Evolutionary conservation across 2,113 vertebrate genomes (phyloP).

Genomic region (Lepus europaeus): DNA sequence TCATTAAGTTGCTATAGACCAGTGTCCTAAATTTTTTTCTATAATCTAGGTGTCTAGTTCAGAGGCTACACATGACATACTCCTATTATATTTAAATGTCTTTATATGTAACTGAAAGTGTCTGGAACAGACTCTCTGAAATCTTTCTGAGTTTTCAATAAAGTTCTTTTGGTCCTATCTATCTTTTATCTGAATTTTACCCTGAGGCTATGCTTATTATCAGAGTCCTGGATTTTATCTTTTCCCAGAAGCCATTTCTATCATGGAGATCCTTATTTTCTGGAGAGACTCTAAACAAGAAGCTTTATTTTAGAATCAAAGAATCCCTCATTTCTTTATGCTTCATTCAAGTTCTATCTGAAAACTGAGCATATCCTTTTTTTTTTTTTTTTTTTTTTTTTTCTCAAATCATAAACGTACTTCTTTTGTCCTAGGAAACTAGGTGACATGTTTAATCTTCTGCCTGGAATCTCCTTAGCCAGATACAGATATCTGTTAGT

Average conservation of each 20-base stretch:
- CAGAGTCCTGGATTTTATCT: not conserved
- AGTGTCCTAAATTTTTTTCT: not conserved
- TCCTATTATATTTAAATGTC: not conserved
- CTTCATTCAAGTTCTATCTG: not conserved
- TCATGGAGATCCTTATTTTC: not conserved
- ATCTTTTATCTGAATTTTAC: not conserved
- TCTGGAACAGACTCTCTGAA: not conserved
- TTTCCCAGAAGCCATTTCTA: not conserved
- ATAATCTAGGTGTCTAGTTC: not conserved
- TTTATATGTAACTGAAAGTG: not conserved
- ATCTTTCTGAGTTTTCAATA: not conserved
- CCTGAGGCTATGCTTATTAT: not conserved
- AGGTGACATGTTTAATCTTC: not conserved
- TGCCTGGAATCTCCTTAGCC: not conserved
- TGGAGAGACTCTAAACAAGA: not conserved
- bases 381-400: no score
- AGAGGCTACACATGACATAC: not conserved
- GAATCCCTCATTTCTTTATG: not conserved
- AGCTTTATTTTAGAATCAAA: not conserved
- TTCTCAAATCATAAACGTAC: not conserved
- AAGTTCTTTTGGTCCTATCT: rapidly evolving
- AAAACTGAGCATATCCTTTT: not conserved
- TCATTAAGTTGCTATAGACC: not conserved
- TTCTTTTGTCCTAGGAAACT: not conserved
- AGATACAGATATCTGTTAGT: not conserved